Percentiles rank a stretch among this genome's conserved stretches.
Evolutionary conservation across 2,888 invertebrate genomes (phyloP).

Genomic region (Lochmaea crataegi): DNA sequence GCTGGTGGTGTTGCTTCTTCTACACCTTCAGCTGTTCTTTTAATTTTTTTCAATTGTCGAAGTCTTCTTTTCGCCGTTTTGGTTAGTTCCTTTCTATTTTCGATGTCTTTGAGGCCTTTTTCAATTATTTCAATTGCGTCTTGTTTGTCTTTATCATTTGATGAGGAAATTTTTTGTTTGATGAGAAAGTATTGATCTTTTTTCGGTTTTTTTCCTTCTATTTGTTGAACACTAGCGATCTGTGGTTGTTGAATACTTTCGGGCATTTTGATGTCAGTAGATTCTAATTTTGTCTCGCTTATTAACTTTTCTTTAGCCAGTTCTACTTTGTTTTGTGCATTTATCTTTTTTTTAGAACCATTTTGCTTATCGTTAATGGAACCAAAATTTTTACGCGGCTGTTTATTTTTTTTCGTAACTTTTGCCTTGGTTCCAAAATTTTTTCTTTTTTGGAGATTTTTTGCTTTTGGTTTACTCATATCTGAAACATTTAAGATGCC

Average conservation of each 20-base stretch:
- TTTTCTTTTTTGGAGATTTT: not conserved
- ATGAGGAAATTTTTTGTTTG: conserved; percentile 27
- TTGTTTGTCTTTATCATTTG: conserved; percentile 16
- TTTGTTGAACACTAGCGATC: not conserved
- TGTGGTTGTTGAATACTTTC: not conserved
- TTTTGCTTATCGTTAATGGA: not conserved
- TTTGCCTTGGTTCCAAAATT: not conserved
- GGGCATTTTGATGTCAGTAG: not conserved
- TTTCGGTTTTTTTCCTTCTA: conserved; percentile 10
- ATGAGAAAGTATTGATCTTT: conserved; percentile 19
- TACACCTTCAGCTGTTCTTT: conserved; percentile 34
- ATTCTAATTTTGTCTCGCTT: not conserved
- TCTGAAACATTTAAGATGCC: conserved; percentile 1
- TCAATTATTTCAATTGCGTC: conserved; percentile 23
- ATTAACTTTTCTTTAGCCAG: not conserved
- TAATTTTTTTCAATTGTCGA: conserved; percentile 25
- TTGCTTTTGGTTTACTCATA: conserved; percentile 9
- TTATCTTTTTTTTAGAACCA: not conserved
- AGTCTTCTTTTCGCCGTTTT: conserved; percentile 34
- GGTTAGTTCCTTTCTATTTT: conserved; percentile 25
- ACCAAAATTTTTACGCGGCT: not conserved
- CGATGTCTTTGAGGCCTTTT: conserved; percentile 27
- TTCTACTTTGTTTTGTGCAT: not conserved
- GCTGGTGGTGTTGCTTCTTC: not conserved
- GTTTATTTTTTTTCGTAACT: not conserved